Evolutionary conservation across 2,888 invertebrate species (phyloP), one percentile per base, ranked within the genome.

Genomic region (Prionchulus punctatus): DNA sequence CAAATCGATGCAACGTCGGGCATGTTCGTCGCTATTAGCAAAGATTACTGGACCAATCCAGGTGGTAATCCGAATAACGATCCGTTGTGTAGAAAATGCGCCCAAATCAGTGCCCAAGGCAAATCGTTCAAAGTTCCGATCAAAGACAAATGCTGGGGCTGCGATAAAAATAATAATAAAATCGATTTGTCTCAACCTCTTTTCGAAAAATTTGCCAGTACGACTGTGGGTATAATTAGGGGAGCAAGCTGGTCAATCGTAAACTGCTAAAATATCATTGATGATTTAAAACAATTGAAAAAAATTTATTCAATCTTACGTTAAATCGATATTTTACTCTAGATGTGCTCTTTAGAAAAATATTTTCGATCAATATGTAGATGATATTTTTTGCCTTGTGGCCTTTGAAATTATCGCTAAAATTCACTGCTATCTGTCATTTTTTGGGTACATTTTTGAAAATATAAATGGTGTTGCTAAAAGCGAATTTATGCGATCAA

Each of bases 61-160:
- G n/a, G 18, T 52, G 3, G 15, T 2, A 52, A 52, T 21, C 28
- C 30, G 2, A 52, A 52, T 31, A 52, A 52, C 52, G 52, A 52
- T 21, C 52, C 52, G 36, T 18, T 36, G 36, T 36, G 36, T 18
- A 36, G 18, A 36, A 7, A 12, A 18, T 36, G 36, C 36, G 36
- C 18, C 36, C 7, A 12, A 47, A 27, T 56, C 25, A 26, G 26
- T 4, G 12, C 51, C 31, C 30, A 55, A n/a, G 25, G 30, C 23
- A 50, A 50, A 7, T 50, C 49, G 28, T 51, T 58, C 57, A 58
- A 27, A 27, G 58, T 58, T 21, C 58, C 58, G 25, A 50, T 58
- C 58, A 58, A 58, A 42, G 58, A 58, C 48, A 58, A 58, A 42
- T 58, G 58, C 27, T 50, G 57, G 1, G 43, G 45, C 15, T 58